Conservation (phyloP, 1,140 invertebrate species). For the Drosophila watanabei region DNA sequence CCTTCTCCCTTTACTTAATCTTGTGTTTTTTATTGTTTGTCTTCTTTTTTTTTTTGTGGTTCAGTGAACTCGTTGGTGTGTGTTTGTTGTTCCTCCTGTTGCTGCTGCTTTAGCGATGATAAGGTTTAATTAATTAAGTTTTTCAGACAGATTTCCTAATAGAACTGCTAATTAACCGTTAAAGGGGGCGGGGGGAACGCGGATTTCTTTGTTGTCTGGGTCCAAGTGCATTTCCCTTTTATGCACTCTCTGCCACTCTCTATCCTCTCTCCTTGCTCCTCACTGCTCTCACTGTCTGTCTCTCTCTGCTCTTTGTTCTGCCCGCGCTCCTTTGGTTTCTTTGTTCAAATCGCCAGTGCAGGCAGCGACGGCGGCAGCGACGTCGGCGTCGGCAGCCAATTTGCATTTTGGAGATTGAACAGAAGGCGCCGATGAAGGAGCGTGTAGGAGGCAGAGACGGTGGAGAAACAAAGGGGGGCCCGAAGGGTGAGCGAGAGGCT, state of each 20-base stretch:
- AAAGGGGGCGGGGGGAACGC: conserved; percentile 3
- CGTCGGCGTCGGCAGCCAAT: conserved; percentile 46
- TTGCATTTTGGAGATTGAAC: conserved; percentile 37
- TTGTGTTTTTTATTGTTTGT: conserved; percentile 28
- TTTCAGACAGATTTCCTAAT: conserved; percentile 44
- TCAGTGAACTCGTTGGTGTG: conserved; percentile 41
- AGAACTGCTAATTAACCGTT: conserved; percentile 45
- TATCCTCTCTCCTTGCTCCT: conserved; percentile 20
- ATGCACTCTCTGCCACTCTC: conserved; percentile 13
- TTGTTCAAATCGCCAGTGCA: conserved; percentile 58
- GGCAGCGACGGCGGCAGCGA: conserved; percentile 34
- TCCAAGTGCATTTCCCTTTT: conserved; percentile 69
- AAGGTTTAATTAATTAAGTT: conserved; percentile 37
- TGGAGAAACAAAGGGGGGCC: neutral
- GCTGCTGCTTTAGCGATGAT: conserved; percentile 5
- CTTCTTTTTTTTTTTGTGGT: conserved; percentile 34
- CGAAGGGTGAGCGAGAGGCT: neutral
- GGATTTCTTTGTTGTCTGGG: conserved; percentile 71
- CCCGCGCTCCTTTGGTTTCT: conserved; percentile 59
- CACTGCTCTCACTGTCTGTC: neutral
- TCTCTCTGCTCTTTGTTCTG: conserved; percentile 32
- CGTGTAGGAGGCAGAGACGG: conserved; percentile 1
- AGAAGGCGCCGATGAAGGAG: conserved; percentile 29
- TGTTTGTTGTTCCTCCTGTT: conserved; percentile 6
- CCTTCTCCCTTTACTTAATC: conserved; percentile 18